These are phyloP conservation scores for Metopolophium dirhodum DNA, from an alignment of 1,140 invertebrate species.

Conservation along the genomic window DNA sequence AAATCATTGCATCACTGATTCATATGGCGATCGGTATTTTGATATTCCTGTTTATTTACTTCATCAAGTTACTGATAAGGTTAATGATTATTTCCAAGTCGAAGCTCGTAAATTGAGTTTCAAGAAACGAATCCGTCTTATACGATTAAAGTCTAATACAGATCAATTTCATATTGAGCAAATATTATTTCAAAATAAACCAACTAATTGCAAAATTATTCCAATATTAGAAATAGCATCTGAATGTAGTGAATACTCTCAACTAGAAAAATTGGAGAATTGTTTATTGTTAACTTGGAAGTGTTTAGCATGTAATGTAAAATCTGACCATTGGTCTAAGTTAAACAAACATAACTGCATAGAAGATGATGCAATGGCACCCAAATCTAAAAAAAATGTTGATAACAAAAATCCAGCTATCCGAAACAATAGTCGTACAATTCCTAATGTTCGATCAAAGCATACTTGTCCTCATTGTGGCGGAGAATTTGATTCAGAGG, in stretches of 20 bases:
- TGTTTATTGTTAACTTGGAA: conserved; percentile 42
- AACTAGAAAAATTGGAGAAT: conserved; percentile 22
- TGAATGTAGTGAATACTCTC: neutral
- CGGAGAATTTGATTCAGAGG: conserved; percentile 53
- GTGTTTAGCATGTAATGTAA: conserved; percentile 36
- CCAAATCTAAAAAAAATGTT: conserved; percentile 25
- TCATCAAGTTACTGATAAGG: neutral
- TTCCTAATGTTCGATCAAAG: neutral
- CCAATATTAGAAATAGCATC: conserved; percentile 41
- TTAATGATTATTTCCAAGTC: conserved; percentile 55
- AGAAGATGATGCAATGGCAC: neutral
- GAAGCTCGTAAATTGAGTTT: conserved; percentile 51
- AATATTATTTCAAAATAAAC: conserved; percentile 56
- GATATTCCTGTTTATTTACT: conserved; percentile 48
- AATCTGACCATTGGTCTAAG: conserved; percentile 50
- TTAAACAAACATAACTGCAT: conserved; percentile 45
- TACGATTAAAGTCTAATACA: neutral
- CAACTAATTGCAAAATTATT: conserved; percentile 30
- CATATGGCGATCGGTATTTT: conserved; percentile 49
- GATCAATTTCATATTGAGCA: conserved; percentile 44
- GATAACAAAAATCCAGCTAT: conserved; percentile 15
- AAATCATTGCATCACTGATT: conserved; percentile 48
- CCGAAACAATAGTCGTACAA: conserved; percentile 4
- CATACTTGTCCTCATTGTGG: conserved; percentile 53
- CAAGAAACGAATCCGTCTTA: conserved; percentile 39